phyloP scores from a whole-genome alignment of 35 echinoderm and acorn worm genomes.

The Ophiothrix spiculata region DNA sequence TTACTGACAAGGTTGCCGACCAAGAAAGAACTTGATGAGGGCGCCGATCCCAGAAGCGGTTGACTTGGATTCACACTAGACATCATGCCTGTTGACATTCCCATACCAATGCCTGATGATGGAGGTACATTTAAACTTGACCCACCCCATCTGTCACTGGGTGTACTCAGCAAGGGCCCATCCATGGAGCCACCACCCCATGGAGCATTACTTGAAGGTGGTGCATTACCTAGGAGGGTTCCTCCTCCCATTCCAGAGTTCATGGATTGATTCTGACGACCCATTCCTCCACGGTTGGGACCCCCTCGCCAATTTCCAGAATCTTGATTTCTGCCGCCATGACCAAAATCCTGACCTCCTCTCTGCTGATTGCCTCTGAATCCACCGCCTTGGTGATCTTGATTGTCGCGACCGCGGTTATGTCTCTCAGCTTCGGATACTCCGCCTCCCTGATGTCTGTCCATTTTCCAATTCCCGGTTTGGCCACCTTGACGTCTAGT shows the following conservation, averaged over 20 bases:
- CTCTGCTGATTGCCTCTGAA: neutral
- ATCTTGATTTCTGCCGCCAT: neutral
- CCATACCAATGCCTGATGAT: neutral
- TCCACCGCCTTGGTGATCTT: neutral
- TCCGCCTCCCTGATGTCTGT: neutral
- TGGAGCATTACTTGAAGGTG: neutral
- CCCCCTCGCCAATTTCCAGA: conserved; percentile 1
- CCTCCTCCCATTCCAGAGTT: neutral
- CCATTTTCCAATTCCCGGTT: neutral
- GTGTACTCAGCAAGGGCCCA: neutral
- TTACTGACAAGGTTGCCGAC: neutral
- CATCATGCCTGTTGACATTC: neutral
- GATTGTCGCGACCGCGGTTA: neutral
- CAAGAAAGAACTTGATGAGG: neutral
- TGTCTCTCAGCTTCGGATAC: neutral
- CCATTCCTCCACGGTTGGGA: conserved; percentile 11
- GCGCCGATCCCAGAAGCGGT: neutral
- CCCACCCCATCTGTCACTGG: neutral
- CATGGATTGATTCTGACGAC: neutral
- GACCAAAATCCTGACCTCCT: neutral
- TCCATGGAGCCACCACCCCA: conserved; percentile 9
- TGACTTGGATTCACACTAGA: neutral
- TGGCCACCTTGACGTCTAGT: conserved; percentile 9
- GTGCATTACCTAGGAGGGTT: conserved; percentile 16
- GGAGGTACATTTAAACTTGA: neutral